phyloP scores from a whole-genome alignment of 2,888 invertebrate genomes.

The Megamerina dolium region DNA sequence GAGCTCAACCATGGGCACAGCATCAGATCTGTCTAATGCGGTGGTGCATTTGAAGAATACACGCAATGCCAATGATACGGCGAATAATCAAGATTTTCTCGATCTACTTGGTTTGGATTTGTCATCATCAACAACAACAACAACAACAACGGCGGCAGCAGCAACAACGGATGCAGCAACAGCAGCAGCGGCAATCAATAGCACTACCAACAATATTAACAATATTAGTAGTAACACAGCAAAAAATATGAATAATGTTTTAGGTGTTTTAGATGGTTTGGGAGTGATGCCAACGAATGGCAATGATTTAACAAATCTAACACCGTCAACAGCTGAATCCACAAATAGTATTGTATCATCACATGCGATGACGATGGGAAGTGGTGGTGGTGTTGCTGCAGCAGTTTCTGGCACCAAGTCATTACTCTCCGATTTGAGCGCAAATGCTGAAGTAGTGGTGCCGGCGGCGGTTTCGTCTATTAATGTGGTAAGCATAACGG shows the following conservation, averaged over 20 bases:
- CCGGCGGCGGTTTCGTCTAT: neutral
- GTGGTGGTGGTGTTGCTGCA: slow-evolving; percentile 3
- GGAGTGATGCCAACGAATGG: slow-evolving; percentile 40
- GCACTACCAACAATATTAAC: slow-evolving; percentile 20
- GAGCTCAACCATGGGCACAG: slow-evolving; percentile 20
- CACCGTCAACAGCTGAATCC: too few species aligned
- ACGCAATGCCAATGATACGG: slow-evolving; percentile 51
- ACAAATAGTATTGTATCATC: too few species aligned
- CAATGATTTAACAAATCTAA: slow-evolving; percentile 36
- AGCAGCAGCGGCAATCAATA: slow-evolving; percentile 19
- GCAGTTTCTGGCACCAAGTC: too few species aligned
- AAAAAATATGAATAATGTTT: slow-evolving; percentile 37
- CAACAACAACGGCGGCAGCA: slow-evolving; percentile 17
- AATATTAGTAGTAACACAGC: slow-evolving; percentile 10
- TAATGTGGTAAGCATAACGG: too few species aligned
- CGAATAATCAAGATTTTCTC: slow-evolving; percentile 72
- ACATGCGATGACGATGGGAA: slow-evolving; percentile 7
- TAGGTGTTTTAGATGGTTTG: slow-evolving; percentile 29
- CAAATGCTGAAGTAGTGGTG: slow-evolving; percentile 10
- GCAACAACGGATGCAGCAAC: slow-evolving; percentile 7
- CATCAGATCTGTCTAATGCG: slow-evolving; percentile 40
- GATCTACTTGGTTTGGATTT: slow-evolving; percentile 77
- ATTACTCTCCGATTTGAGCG: slow-evolving; percentile 39
- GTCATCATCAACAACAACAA: slow-evolving; percentile 39
- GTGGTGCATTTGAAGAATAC: slow-evolving; percentile 47